Conservation (phyloP, 92 coral and sea anemone genomes). For the Meandrina meandrites region DNA sequence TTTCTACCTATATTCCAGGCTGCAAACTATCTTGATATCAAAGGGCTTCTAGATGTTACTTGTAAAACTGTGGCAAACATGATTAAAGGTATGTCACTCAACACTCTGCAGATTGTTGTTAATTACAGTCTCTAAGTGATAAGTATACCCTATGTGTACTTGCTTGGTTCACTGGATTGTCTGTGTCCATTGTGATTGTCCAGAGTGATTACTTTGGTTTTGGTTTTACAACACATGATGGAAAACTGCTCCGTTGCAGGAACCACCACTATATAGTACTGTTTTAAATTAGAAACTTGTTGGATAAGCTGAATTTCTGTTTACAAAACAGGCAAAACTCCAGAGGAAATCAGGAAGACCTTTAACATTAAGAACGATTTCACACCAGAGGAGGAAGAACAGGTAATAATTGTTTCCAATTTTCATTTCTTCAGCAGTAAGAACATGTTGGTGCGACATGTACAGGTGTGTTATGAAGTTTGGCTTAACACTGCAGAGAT, state of each 20-base stretch:
- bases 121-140: too few species aligned
- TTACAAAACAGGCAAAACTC: conserved; percentile 82
- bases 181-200: too few species aligned
- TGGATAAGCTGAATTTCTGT: not conserved
- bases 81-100: conserved; percentile 91
- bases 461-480: not conserved
- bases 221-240: too few species aligned
- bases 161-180: too few species aligned
- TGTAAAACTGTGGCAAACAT: conserved; percentile 99
- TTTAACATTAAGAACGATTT: conserved; percentile 98
- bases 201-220: too few species aligned
- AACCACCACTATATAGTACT: not conserved
- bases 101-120: too few species aligned
- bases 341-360: conserved; percentile 97
- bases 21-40: conserved; percentile 98
- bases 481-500: not conserved
- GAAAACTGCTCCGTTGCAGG: too few species aligned
- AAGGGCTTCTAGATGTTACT: conserved; percentile 98
- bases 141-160: too few species aligned
- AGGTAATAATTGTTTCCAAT: conserved; percentile 47
- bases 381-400: conserved; percentile 98
- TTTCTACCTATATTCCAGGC: conserved; percentile 60
- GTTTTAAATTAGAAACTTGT: not conserved
- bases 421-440: not conserved
- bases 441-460: not conserved